These are phyloP conservation scores for Champsocephalus gunnari DNA, from an alignment of 2,797 vertebrate species.

Conservation along the genomic window DNA sequence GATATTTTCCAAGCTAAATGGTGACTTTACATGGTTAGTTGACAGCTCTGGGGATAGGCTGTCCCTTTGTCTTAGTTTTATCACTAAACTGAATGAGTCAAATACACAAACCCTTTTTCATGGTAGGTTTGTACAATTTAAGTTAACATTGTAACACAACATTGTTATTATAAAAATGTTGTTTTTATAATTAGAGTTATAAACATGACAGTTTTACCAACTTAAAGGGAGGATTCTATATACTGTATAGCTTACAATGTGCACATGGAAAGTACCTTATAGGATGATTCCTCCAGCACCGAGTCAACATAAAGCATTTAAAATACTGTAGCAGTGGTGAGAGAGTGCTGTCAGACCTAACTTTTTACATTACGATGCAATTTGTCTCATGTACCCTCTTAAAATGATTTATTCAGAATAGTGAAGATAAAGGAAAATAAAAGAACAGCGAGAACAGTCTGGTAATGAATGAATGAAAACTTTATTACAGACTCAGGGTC, in stretches of 20 bases:
- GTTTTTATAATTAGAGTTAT: too few species aligned
- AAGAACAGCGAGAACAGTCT: too few species aligned
- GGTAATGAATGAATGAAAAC: too few species aligned
- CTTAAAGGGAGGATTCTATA: background rate
- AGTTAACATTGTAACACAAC: background rate
- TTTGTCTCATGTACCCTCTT: too few species aligned
- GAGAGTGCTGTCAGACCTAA: background rate
- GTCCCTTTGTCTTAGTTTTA: constrained; percentile 13
- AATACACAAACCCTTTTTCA: background rate
- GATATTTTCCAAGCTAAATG: constrained; percentile 1
- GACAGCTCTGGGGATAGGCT: constrained; percentile 13
- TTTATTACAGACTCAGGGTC: too few species aligned
- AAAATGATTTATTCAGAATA: too few species aligned
- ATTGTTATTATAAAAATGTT: background rate
- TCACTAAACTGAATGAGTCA: background rate
- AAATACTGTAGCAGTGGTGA: background rate
- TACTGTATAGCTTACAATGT: too few species aligned
- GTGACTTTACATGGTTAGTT: background rate
- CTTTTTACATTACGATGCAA: background rate
- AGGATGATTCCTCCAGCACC: background rate
- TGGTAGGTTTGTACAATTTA: constrained; percentile 10
- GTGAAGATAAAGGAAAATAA: too few species aligned
- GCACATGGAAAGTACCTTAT: background rate
- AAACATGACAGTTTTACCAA: background rate
- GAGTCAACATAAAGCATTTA: background rate